Evolutionary conservation across 2,113 vertebrate genomes (phyloP).

Genomic region (Lipophrys pholis): DNA sequence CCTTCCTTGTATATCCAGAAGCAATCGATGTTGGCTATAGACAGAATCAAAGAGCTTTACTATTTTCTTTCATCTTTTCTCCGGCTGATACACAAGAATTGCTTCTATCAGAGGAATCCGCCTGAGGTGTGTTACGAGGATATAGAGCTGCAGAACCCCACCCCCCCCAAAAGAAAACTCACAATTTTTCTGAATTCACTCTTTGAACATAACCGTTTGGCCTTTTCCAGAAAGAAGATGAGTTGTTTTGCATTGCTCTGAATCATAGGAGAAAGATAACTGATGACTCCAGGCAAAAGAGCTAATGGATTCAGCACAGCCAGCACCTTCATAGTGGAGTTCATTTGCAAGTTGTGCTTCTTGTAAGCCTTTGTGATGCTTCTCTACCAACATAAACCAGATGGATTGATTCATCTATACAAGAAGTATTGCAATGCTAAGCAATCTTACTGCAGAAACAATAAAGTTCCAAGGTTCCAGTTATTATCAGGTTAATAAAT

Average conservation of each 20-base stretch:
- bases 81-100: slow-evolving; percentile 19
- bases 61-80: slow-evolving; percentile 1
- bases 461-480: no score
- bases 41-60: neutral
- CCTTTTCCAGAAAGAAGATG: slow-evolving; percentile 37
- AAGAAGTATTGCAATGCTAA: no score
- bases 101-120: neutral
- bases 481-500: no score
- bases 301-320: slow-evolving; percentile 50
- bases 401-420: neutral
- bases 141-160: slow-evolving; percentile 20
- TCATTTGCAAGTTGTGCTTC: slow-evolving; percentile 37
- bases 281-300: slow-evolving; percentile 36
- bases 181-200: slow-evolving; percentile 24
- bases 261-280: slow-evolving; percentile 39
- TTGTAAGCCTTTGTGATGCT: neutral
- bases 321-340: slow-evolving; percentile 10
- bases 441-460: no score
- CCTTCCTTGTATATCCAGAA: neutral
- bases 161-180: no score
- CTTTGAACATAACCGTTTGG: slow-evolving; percentile 24
- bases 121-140: neutral
- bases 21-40: neutral
- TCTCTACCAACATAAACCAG: neutral
- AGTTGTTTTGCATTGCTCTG: neutral